Conservation (phyloP, 2,113 vertebrate species). For the Myiopsitta monachus region DNA sequence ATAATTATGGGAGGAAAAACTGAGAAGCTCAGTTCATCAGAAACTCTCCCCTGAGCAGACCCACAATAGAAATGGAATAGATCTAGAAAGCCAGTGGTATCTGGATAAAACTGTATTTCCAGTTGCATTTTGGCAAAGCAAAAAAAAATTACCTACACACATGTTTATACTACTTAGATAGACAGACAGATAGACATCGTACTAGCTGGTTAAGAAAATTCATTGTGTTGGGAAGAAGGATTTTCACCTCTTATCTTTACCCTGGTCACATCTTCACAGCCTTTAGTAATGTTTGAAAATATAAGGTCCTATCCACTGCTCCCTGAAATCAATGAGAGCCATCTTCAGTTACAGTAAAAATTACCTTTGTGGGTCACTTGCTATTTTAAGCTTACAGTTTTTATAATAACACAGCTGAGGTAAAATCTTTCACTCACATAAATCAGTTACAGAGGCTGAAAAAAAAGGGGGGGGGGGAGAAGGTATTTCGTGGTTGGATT, state of each 20-base stretch:
- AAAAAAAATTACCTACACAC: not conserved
- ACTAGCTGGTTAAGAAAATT: not conserved
- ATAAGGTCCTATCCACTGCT: not conserved
- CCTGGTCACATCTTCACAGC: not conserved
- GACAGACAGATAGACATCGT: not conserved
- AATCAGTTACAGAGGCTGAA: not conserved
- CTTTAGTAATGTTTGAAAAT: not conserved
- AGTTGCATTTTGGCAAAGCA: not conserved
- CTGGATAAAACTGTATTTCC: not conserved
- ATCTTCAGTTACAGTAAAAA: not conserved
- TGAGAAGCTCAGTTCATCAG: not conserved
- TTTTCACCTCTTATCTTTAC: not conserved
- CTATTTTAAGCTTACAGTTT: not conserved
- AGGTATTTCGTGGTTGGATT: not conserved
- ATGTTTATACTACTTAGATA: not conserved
- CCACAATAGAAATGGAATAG: not conserved
- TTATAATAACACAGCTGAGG: not conserved
- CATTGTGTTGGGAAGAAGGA: not conserved
- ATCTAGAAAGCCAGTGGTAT: not conserved
- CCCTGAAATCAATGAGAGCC: not conserved
- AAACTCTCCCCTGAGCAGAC: not conserved
- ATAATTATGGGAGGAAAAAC: not conserved
- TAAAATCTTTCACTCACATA: not conserved
- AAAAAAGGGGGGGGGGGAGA: rapidly evolving
- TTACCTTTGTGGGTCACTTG: not conserved